Evolutionary conservation across 2,113 vertebrate genomes (phyloP).

Genomic region (Neopipo cinnamomea): DNA sequence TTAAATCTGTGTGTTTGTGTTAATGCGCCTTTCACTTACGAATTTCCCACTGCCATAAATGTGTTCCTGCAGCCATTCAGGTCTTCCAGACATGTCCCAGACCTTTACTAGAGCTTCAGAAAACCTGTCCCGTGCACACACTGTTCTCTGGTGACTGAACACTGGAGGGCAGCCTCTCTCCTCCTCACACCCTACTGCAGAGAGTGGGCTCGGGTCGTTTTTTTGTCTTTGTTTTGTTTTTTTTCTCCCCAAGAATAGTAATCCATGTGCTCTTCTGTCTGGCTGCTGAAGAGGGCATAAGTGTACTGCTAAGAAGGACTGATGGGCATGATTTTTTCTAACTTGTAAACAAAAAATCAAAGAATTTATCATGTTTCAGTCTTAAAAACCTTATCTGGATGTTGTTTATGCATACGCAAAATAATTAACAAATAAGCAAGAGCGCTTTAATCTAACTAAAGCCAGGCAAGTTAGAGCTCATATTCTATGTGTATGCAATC

Average conservation of each 20-base stretch:
- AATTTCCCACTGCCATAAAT: background rate
- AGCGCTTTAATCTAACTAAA: background rate
- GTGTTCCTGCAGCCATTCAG: background rate
- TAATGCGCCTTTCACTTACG: fast-evolving
- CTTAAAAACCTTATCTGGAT: background rate
- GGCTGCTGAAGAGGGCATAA: background rate
- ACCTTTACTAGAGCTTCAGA: background rate
- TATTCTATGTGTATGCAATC: background rate
- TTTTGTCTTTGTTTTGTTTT: background rate
- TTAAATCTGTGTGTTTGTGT: background rate
- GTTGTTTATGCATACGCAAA: background rate
- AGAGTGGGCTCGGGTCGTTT: fast-evolving
- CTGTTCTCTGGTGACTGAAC: background rate
- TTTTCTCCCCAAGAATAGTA: background rate
- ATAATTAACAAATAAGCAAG: background rate
- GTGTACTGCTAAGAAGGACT: background rate
- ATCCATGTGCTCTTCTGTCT: background rate
- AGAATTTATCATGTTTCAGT: background rate
- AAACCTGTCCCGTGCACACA: background rate
- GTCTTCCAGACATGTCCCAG: background rate
- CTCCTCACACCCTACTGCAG: background rate
- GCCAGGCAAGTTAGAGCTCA: background rate
- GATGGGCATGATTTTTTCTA: background rate
- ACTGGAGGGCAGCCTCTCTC: constrained; percentile 24
- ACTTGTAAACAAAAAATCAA: background rate